Evolutionary conservation across 35 echinoderm and acorn worm species (phyloP).

Genomic region (Holothuria glaberrima): DNA sequence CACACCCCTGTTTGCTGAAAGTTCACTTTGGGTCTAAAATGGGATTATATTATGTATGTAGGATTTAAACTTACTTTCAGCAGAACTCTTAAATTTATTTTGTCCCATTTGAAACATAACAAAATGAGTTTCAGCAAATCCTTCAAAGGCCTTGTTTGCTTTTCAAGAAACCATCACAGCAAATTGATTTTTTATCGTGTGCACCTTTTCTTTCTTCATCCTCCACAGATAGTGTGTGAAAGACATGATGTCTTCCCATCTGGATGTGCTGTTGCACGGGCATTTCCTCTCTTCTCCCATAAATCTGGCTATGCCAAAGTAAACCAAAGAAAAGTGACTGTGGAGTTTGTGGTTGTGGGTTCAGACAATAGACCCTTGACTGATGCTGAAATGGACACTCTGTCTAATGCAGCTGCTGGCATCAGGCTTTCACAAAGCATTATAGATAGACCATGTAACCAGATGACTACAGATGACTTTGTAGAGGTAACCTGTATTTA

Average conservation of each 20-base stretch:
- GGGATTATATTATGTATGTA: no score
- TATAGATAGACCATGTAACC: conserved; percentile 92
- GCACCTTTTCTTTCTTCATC: neutral
- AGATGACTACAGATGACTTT: conserved; percentile 96
- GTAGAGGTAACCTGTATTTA: conserved; percentile 59
- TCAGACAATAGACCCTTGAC: conserved; percentile 50
- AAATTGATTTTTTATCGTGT: no score
- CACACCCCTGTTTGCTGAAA: no score
- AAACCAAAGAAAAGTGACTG: conserved; percentile 50
- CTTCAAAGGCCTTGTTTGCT: no score
- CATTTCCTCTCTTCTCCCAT: conserved; percentile 86
- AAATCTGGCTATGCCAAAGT: conserved; percentile 73
- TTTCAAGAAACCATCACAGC: no score
- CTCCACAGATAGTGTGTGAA: conserved; percentile 87
- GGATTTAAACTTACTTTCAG: no score
- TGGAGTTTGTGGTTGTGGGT: conserved; percentile 86
- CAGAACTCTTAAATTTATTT: no score
- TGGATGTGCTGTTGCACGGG: conserved; percentile 86
- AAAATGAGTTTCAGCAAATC: no score
- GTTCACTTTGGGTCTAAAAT: no score
- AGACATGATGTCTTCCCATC: conserved; percentile 83
- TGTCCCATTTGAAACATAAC: no score
- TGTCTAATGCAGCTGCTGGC: conserved; percentile 61
- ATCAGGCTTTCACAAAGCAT: conserved; percentile 76
- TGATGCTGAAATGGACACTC: conserved; percentile 72